phyloP scores from a whole-genome alignment of 2,888 invertebrate species.

The Trissolcus brochymenae region DNA sequence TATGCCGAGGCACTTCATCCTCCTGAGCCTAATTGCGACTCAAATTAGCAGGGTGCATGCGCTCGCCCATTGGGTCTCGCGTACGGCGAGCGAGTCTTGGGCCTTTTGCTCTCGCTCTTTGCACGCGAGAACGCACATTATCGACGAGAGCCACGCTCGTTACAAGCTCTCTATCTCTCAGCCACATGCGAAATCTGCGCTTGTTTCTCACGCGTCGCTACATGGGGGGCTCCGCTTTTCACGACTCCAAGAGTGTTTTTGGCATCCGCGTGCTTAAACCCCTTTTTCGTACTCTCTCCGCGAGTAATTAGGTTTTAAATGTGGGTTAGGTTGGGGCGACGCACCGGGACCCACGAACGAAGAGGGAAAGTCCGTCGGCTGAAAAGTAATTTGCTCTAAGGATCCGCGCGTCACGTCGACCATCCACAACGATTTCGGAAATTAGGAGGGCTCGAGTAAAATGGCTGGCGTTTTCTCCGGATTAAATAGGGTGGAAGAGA shows the following conservation, averaged over 20 bases:
- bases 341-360: neutral
- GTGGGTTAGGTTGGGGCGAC: conserved; percentile 7
- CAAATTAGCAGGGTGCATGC: conserved; percentile 46
- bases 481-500: conserved; percentile 19
- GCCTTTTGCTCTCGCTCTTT: conserved; percentile 1
- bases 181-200: conserved; percentile 15
- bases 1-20: conserved; percentile 17
- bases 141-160: conserved; percentile 36
- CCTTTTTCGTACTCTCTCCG: conserved; percentile 6
- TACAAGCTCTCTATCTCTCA: conserved; percentile 32
- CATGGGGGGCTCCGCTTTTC: conserved; percentile 36
- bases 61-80: conserved; percentile 30
- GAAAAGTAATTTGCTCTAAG: conserved; percentile 20
- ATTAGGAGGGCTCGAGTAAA: conserved; percentile 19
- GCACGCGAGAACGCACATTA: conserved; percentile 47
- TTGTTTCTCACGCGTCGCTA: conserved; percentile 44
- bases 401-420: conserved; percentile 18
- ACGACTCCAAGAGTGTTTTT: conserved; percentile 2
- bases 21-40: conserved; percentile 39
- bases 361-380: conserved; percentile 2
- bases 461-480: conserved; percentile 6
- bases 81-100: conserved; percentile 3
- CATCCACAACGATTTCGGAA: conserved; percentile 9
- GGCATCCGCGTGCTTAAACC: conserved; percentile 12
- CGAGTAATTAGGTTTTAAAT: conserved; percentile 33